Conservation (phyloP, 2,797 vertebrate genomes). For the Chromobotia macracanthus region DNA sequence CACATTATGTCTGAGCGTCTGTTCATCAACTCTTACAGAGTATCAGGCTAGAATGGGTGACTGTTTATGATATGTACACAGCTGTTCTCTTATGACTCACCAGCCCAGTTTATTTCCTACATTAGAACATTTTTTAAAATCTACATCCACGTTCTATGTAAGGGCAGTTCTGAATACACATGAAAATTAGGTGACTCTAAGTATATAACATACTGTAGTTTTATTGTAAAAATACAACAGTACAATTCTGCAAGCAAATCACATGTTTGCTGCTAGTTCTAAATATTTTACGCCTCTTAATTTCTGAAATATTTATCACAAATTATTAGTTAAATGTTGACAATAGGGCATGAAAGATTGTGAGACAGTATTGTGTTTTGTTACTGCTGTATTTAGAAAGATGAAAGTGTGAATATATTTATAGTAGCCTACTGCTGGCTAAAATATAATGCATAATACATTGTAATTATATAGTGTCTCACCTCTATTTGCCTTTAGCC, state of each 20-base stretch:
- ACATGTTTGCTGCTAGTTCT: background rate
- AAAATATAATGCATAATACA: background rate
- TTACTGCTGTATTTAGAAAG: background rate
- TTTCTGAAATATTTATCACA: background rate
- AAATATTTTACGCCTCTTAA: too few species aligned
- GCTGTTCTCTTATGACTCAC: background rate
- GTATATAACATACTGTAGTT: background rate
- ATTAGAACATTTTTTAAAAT: background rate
- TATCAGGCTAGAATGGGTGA: background rate
- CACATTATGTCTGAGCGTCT: background rate
- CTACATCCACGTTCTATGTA: background rate
- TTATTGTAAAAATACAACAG: background rate
- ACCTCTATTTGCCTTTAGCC: slow-evolving; percentile 2
- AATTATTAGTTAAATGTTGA: background rate
- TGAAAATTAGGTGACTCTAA: background rate
- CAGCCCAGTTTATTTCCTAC: background rate
- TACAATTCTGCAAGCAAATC: background rate
- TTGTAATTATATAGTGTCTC: background rate
- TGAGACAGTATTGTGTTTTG: too few species aligned
- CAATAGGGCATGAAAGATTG: background rate
- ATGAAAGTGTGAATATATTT: background rate
- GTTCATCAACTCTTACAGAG: background rate
- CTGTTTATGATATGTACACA: background rate
- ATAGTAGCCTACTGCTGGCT: background rate
- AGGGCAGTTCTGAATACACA: background rate